Evolutionary conservation across 2,797 vertebrate species (phyloP).

Genomic region (Phataginus tetradactyla): DNA sequence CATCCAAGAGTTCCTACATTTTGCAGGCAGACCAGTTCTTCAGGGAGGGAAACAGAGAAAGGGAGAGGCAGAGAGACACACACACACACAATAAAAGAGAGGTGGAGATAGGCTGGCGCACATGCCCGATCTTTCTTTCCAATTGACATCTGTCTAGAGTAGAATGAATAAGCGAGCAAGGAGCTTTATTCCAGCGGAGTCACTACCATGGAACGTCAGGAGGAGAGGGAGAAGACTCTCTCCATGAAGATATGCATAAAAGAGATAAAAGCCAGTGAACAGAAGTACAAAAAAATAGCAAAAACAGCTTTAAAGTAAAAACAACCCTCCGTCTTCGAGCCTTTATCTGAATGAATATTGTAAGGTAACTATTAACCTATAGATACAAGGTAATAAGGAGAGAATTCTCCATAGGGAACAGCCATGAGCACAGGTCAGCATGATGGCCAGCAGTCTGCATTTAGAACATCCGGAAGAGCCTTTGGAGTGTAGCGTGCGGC

Average conservation of each 20-base stretch:
- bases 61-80: neutral
- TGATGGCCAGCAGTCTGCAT: neutral
- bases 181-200: accelerated
- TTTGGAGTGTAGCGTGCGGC: too few species aligned
- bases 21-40: neutral
- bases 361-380: neutral
- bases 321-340: neutral
- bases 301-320: neutral
- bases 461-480: neutral
- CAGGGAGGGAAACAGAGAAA: neutral
- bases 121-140: neutral
- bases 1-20: accelerated
- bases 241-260: neutral
- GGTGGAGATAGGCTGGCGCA: accelerated
- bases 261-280: neutral
- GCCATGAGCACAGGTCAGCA: too few species aligned
- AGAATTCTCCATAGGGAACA: neutral
- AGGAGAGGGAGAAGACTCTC: neutral
- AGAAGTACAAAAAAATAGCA: neutral
- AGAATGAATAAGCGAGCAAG: too few species aligned
- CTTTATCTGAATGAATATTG: neutral
- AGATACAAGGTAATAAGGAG: accelerated
- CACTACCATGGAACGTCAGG: neutral
- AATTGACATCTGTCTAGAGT: neutral
- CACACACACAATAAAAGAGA: too few species aligned